Evolutionary conservation across 2,113 vertebrate species (phyloP).

Genomic region (Cyprinodon tularosa): DNA sequence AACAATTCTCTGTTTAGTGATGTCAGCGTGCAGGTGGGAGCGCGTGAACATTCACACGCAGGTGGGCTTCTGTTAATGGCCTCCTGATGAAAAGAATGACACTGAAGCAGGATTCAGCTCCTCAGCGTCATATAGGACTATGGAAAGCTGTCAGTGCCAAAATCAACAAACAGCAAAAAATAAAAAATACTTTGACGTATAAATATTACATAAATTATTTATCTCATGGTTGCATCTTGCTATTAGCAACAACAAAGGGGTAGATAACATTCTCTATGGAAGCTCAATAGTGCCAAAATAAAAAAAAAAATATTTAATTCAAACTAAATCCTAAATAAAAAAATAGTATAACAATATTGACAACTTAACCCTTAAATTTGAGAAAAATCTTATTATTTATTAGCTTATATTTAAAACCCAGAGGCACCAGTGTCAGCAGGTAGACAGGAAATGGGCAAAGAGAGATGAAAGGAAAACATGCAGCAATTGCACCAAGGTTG

Average conservation of each 20-base stretch:
- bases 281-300: background rate
- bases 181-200: background rate
- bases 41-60: conserved; percentile 5
- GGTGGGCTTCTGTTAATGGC: background rate
- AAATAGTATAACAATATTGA: too few species aligned
- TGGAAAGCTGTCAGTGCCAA: background rate
- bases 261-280: background rate
- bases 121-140: background rate
- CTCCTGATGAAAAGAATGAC: background rate
- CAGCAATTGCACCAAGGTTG: too few species aligned
- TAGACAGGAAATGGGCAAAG: too few species aligned
- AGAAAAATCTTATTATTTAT: too few species aligned
- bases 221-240: background rate
- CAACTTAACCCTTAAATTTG: too few species aligned
- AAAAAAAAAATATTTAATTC: too few species aligned
- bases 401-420: too few species aligned
- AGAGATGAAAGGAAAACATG: too few species aligned
- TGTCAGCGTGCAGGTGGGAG: background rate
- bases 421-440: too few species aligned
- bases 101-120: background rate
- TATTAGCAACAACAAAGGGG: background rate
- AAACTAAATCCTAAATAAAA: too few species aligned
- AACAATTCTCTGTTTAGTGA: background rate
- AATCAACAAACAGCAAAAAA: background rate
- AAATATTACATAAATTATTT: background rate